phyloP scores from a whole-genome alignment of 2,888 invertebrate species.

The Sesia bembeciformis region DNA sequence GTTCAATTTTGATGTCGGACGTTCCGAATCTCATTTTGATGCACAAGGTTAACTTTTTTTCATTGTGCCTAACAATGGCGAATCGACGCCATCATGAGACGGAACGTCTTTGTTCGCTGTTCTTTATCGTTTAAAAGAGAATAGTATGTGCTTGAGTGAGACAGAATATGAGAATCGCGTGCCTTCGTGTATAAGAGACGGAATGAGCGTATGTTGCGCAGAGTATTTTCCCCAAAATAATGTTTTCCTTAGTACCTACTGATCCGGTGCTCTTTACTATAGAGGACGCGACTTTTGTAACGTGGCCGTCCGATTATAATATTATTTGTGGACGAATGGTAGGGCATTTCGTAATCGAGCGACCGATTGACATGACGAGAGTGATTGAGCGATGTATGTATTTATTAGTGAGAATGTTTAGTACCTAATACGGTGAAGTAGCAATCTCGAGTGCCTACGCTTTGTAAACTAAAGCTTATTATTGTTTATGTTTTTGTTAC shows the following conservation, averaged over 20 bases:
- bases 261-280: conserved; percentile 67
- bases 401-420: conserved; percentile 72
- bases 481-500: conserved; percentile 70
- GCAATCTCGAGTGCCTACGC: conserved; percentile 76
- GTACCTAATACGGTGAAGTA: conserved; percentile 56
- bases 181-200: conserved; percentile 38
- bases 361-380: conserved; percentile 27
- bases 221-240: conserved; percentile 36
- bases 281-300: conserved; percentile 61
- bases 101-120: conserved; percentile 41
- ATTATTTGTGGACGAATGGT: conserved; percentile 36
- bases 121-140: conserved; percentile 22
- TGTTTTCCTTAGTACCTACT: conserved; percentile 51
- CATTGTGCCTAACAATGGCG: conserved; percentile 33
- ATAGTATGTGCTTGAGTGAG: conserved; percentile 47
- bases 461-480: conserved; percentile 72
- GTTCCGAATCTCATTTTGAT: conserved; percentile 67
- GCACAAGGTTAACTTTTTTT: conserved; percentile 69
- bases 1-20: conserved; percentile 55
- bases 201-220: conserved; percentile 33
- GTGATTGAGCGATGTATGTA: conserved; percentile 55
- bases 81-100: conserved; percentile 30
- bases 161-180: conserved; percentile 36
- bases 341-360: conserved; percentile 29
- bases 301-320: conserved; percentile 58